Evolutionary conservation across 2,888 invertebrate species (phyloP).

Genomic region (Caradrina clavipalpis): DNA sequence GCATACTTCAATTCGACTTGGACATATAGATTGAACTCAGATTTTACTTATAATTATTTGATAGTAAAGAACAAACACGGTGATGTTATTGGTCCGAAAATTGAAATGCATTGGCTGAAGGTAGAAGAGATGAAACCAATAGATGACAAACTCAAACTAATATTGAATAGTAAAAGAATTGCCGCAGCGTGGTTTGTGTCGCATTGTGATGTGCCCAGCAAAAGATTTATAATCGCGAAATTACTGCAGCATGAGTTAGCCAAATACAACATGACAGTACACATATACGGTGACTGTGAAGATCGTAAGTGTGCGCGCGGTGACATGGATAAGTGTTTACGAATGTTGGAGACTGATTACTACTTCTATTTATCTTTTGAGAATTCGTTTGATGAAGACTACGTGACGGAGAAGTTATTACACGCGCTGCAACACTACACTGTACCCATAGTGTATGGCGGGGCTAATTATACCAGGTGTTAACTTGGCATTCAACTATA

Average conservation of each 20-base stretch:
- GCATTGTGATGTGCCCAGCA: slow-evolving; percentile 68
- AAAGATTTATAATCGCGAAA: slow-evolving; percentile 64
- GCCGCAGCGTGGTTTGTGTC: slow-evolving; percentile 80
- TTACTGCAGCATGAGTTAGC: slow-evolving; percentile 64
- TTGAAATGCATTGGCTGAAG: slow-evolving; percentile 70
- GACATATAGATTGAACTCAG: slow-evolving; percentile 75
- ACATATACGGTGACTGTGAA: slow-evolving; percentile 77
- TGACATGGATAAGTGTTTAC: slow-evolving; percentile 66
- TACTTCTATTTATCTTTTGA: slow-evolving; percentile 82
- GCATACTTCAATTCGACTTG: slow-evolving; percentile 78
- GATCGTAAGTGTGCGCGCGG: slow-evolving; percentile 65
- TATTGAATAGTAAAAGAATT: slow-evolving; percentile 69
- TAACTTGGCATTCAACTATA: neutral
- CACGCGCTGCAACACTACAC: slow-evolving; percentile 73
- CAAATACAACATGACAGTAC: slow-evolving; percentile 67
- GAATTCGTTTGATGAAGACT: slow-evolving; percentile 78
- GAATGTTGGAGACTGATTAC: slow-evolving; percentile 71
- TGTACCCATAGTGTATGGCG: slow-evolving; percentile 81
- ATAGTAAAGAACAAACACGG: slow-evolving; percentile 66
- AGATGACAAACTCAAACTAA: slow-evolving; percentile 63
- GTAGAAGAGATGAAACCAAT: slow-evolving; percentile 69
- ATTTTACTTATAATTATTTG: slow-evolving; percentile 71
- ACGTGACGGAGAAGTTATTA: slow-evolving; percentile 82
- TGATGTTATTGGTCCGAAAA: slow-evolving; percentile 69
- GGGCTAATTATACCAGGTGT: slow-evolving; percentile 81